Base-by-base conservation (phyloP, 2,797 vertebrate genomes). In the Eleutherodactylus coqui region DNA sequence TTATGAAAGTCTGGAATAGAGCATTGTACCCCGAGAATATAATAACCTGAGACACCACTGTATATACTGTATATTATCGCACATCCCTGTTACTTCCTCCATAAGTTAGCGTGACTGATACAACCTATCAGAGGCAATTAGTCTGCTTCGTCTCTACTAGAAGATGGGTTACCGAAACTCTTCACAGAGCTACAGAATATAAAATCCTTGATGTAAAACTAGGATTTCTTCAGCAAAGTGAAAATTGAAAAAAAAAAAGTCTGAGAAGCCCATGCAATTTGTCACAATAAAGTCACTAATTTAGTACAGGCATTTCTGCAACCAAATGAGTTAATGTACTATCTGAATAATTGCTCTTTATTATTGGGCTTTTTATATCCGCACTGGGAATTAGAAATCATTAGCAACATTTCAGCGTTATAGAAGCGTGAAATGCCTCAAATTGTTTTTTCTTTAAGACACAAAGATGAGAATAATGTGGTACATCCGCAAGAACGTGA, bases 381-480 rank as follows among this genome's bases (percentile, higher is more conserved):
- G 55, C 84, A 45, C 67, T 80, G 85, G 78, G 85, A 82, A 86
- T 81, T 64, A 67, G 78, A 75, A 81, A 86, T 82, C 78, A 86
- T 86, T 75, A 86, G 85, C 79, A 80, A 60, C 69, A 86, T 80
- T 81, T 80, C 69, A 85, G 69, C 38, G 67, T 75, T 85, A 75
- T 49, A 75, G 77, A 81, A 85, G 84, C 67, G 53, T 86, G 79
- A 81, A 82, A 81, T 80, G 67, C 45, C 70, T 85, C 36, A 55
- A 79, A 79, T 85, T 67, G 75, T 49, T 64, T 72, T 38, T 86
- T 73, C 45, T 62, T 75, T 75, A 62, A 58, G 49, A 75, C 51
- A 70, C 53, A 60, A 80, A 85, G 55, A 60, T 41, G 76, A 79
- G 43, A 79, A 70, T 78, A 67, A 76, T 77, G 73, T 38, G 58